A percentile compares a stretch with the other conserved stretches of the same genome.
phyloP scores from a whole-genome alignment of 2,797 vertebrate species.

The Cercopithecus mitis region DNA sequence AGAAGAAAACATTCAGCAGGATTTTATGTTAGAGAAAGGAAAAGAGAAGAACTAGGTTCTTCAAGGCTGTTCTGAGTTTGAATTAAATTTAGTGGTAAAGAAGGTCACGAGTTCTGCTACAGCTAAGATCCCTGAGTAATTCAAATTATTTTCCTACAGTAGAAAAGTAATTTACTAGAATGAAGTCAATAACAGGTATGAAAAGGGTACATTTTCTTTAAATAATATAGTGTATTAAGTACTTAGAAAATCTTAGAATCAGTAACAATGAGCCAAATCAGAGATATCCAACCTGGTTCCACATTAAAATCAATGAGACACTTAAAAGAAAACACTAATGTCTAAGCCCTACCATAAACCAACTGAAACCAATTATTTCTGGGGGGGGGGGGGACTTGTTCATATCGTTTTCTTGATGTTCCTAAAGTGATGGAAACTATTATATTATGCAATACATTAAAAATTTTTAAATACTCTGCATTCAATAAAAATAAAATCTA shows the following conservation, averaged over 20 bases:
- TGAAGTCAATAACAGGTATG: background rate
- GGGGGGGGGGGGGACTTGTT: rapidly evolving
- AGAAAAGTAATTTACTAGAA: background rate
- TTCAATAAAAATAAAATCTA: background rate
- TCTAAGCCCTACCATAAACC: background rate
- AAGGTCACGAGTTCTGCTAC: background rate
- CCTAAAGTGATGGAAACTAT: background rate
- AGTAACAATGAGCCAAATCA: background rate
- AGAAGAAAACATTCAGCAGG: background rate
- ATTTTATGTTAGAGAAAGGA: background rate
- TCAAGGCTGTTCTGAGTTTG: background rate
- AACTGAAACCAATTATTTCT: background rate
- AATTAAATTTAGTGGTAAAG: background rate
- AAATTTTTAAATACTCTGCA: background rate
- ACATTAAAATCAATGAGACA: background rate
- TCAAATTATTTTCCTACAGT: background rate
- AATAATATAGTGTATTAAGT: background rate
- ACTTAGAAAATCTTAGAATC: background rate
- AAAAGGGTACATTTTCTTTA: background rate
- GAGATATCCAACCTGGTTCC: background rate
- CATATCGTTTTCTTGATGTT: background rate
- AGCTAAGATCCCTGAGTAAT: background rate
- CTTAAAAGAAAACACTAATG: background rate
- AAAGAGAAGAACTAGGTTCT: background rate
- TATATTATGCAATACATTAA: rapidly evolving